phyloP scores from a whole-genome alignment of 2,888 invertebrate species.

The Dynastes hyllus region DNA sequence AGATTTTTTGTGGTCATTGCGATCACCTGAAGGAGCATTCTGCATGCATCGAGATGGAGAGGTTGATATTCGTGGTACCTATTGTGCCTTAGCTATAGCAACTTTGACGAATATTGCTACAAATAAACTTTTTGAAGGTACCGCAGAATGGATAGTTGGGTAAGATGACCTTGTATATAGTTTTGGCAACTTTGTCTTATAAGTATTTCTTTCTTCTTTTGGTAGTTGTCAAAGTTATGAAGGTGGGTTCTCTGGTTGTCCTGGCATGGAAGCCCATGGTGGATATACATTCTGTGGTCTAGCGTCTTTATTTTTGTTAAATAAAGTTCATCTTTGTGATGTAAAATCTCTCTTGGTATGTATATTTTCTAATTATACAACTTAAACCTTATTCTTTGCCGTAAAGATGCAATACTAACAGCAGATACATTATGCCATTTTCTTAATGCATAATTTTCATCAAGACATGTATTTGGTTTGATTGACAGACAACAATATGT shows the following conservation, averaged over 20 bases:
- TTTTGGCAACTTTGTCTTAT: neutral
- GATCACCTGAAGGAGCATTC: conserved; percentile 91
- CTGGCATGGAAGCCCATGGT: conserved; percentile 98
- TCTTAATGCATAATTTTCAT: too few species aligned
- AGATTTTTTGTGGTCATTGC: conserved; percentile 85
- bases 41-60: conserved; percentile 94
- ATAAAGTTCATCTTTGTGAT: conserved; percentile 84
- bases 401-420: neutral
- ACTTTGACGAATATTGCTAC: conserved; percentile 87
- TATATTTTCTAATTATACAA: conserved; percentile 49
- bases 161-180: conserved; percentile 60
- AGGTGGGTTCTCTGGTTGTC: conserved; percentile 96
- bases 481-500: conserved; percentile 3
- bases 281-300: conserved; percentile 99
- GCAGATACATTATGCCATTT: neutral
- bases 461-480: too few species aligned
- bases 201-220: conserved; percentile 34
- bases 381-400: conserved; percentile 36
- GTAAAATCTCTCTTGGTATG: conserved; percentile 80
- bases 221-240: conserved; percentile 96
- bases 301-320: conserved; percentile 89
- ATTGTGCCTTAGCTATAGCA: conserved; percentile 95
- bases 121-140: conserved; percentile 85
- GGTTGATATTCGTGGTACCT: conserved; percentile 95
- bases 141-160: conserved; percentile 93